Evolutionary conservation across 2,113 vertebrate genomes (phyloP), one percentile per base, ranked within the genome.

Genomic region (Menura novaehollandiae): DNA sequence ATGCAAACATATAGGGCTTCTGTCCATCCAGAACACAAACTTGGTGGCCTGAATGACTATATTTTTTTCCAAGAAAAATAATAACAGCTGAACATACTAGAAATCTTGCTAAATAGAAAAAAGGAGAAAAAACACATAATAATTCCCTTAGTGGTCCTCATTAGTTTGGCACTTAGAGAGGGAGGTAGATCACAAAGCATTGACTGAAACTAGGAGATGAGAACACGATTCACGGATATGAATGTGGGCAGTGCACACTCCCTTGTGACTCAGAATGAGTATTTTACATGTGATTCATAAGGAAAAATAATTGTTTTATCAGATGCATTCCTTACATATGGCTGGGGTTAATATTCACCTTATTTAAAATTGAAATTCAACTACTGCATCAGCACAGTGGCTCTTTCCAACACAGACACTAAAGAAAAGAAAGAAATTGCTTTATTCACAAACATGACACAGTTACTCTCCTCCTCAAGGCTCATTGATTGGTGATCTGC

Each of bases 231-330:
- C 93, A 97, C 52, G 0, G 72, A 90, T 93, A 66, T 43, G 62
- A 90, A 73, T 92, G 94, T 96, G 93, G 91, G 93, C 78, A 96
- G 84, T 79, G 46, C 16, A 49, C 37, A 43, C 8, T 96, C 86
- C 59, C 66, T 77, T 56, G 66, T 96, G 91, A 95, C 47, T 94
- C 94, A 93, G 95, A 89, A 56, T 92, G 76, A 94, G 85, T 47
- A 52, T 91, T 95, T 93, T 88, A 80, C 32, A 14, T 90, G 84
- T 95, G 89, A 91, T 91, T 96, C 88, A 95, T 60, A 68, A 74
- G 75, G 47, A 91, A 95, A 86, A 94, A 69, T 46, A 94, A 91
- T 93, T 78, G 73, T 89, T 93, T 96, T 89, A 95, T 92, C 93
- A 82, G 89, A 84, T 68, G 52, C 46, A 79, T 62, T 83, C 83